These are phyloP conservation scores for Rhinopithecus roxellana DNA, from an alignment of 2,113 vertebrate species.

Conservation along the genomic window DNA sequence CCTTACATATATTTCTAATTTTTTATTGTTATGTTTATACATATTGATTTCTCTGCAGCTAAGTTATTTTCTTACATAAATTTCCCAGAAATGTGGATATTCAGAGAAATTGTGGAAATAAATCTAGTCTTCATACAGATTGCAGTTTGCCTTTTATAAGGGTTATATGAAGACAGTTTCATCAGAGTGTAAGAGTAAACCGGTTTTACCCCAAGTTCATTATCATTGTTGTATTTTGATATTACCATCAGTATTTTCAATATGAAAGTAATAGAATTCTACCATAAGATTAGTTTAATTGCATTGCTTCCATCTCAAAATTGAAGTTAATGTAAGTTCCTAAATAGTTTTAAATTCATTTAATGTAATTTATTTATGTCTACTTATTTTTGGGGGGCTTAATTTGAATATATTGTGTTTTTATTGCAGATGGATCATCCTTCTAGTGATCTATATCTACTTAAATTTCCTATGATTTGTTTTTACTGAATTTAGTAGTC, in stretches of 20 bases:
- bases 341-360: neutral
- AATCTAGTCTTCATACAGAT: neutral
- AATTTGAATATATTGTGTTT: neutral
- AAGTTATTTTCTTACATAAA: neutral
- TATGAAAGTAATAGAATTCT: neutral
- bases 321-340: neutral
- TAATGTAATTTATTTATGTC: neutral
- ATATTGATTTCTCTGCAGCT: neutral
- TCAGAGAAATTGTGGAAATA: neutral
- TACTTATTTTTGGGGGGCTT: neutral
- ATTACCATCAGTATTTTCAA: neutral
- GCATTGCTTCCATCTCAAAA: neutral
- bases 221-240: neutral
- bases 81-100: constrained; percentile 8
- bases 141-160: neutral
- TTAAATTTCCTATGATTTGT: neutral
- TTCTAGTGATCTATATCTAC: neutral
- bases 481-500: neutral
- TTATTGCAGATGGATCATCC: neutral
- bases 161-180: neutral
- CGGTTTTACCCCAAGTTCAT: neutral
- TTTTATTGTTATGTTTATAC: neutral
- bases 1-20: neutral
- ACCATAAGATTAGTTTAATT: constrained; percentile 6
- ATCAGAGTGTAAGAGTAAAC: neutral